These are phyloP conservation scores for Hemitrygon akajei DNA, from an alignment of 2,797 vertebrate genomes.

Conservation along the genomic window DNA sequence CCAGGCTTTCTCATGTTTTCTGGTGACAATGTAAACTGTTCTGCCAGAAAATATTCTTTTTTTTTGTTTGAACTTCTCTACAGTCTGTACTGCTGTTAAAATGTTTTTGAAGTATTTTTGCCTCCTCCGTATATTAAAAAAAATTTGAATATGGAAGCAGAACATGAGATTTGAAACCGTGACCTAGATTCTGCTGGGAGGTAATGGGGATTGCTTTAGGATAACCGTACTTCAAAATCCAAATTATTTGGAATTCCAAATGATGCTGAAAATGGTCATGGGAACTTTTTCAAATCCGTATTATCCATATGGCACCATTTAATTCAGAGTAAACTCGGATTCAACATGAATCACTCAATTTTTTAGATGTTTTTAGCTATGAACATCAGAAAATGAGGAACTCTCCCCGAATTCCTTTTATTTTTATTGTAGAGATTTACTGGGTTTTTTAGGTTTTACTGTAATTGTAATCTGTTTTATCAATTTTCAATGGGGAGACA, in stretches of 20 bases:
- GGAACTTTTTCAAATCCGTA: background rate
- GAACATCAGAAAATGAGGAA: background rate
- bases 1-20: background rate
- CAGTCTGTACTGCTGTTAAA: background rate
- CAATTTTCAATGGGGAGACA: background rate
- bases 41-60: background rate
- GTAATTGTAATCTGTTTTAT: background rate
- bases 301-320: background rate
- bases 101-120: background rate
- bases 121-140: conserved; percentile 7
- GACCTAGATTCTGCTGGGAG: conserved; percentile 3
- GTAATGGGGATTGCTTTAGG: conserved; percentile 5
- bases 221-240: background rate
- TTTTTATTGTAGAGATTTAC: background rate
- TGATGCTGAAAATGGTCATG: background rate
- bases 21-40: background rate
- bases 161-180: background rate
- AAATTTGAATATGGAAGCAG: background rate
- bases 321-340: background rate
- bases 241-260: background rate
- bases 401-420: background rate
- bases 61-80: background rate
- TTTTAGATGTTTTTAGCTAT: background rate
- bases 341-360: background rate
- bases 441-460: background rate